phyloP scores from a whole-genome alignment of 1,140 invertebrate species.

The Drosophila novamexicana region DNA sequence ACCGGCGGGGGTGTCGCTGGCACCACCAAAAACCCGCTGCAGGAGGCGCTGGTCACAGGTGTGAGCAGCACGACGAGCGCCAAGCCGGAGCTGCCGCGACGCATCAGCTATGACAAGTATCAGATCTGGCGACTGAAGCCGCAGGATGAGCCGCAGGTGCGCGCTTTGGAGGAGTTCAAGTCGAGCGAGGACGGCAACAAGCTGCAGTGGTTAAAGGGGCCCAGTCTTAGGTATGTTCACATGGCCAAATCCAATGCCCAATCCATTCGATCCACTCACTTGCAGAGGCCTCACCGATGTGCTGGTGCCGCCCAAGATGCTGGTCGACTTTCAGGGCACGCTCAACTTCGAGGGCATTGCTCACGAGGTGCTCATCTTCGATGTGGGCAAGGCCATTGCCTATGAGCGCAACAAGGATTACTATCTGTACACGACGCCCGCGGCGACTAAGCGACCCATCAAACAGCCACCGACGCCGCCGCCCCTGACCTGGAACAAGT shows the following conservation, averaged over 20 bases:
- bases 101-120: slow-evolving; percentile 75
- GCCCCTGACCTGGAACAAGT: slow-evolving; percentile 87
- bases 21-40: slow-evolving; percentile 62
- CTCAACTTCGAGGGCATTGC: slow-evolving; percentile 87
- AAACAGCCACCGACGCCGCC: slow-evolving; percentile 34
- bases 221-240: slow-evolving; percentile 66
- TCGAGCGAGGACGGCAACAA: slow-evolving; percentile 73
- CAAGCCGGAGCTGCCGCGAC: slow-evolving; percentile 49
- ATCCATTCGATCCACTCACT: neutral
- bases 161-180: slow-evolving; percentile 72
- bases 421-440: slow-evolving; percentile 56
- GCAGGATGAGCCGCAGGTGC: slow-evolving; percentile 68
- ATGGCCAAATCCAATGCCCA: neutral
- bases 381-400: slow-evolving; percentile 89
- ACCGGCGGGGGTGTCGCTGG: slow-evolving; percentile 31
- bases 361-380: slow-evolving; percentile 89
- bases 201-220: slow-evolving; percentile 82
- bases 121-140: slow-evolving; percentile 81
- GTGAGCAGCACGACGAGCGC: slow-evolving; percentile 43
- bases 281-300: slow-evolving; percentile 89
- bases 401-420: slow-evolving; percentile 85
- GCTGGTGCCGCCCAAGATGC: slow-evolving; percentile 88
- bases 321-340: slow-evolving; percentile 87
- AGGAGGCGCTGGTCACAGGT: slow-evolving; percentile 55
- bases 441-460: slow-evolving; percentile 36